A percentile compares a stretch with the other conserved stretches of the same genome.
Conservation (phyloP, 2,113 vertebrate species). For the Todiramphus saurophagus region DNA sequence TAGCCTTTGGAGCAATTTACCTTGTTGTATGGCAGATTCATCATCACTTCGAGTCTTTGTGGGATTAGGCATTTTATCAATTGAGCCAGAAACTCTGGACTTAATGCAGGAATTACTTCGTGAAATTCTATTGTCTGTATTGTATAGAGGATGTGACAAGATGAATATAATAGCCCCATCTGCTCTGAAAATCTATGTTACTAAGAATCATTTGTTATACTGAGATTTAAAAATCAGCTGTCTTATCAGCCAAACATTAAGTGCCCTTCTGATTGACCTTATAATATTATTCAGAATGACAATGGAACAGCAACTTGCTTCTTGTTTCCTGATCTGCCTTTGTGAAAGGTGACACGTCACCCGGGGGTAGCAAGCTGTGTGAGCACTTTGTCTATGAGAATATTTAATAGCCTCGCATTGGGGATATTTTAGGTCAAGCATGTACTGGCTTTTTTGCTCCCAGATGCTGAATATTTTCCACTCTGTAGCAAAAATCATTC, state of each 20-base stretch:
- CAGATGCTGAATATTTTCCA: neutral
- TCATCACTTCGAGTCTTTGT: slow-evolving; percentile 40
- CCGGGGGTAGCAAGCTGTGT: neutral
- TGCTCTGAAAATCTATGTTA: slow-evolving; percentile 5
- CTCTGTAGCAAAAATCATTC: neutral
- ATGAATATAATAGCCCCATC: slow-evolving; percentile 48
- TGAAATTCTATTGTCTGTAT: slow-evolving; percentile 50
- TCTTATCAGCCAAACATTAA: slow-evolving; percentile 30
- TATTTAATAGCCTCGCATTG: neutral
- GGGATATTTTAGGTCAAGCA: neutral
- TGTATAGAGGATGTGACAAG: slow-evolving; percentile 39
- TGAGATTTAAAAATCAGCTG: neutral
- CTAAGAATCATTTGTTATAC: slow-evolving; percentile 19
- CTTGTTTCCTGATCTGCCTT: neutral
- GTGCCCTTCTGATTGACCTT: slow-evolving; percentile 41
- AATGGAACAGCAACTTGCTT: neutral
- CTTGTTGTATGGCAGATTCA: slow-evolving; percentile 32
- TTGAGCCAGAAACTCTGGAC: slow-evolving; percentile 45
- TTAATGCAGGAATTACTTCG: slow-evolving; percentile 46
- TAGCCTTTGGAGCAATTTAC: slow-evolving; percentile 24
- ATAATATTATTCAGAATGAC: slow-evolving; percentile 15
- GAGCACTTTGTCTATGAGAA: neutral
- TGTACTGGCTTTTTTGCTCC: neutral
- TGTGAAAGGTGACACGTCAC: neutral
- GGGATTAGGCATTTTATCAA: slow-evolving; percentile 35